phyloP scores from a whole-genome alignment of 30 jellyfish, hydroid and myxozoan species.

The Rhopilema esculentum region DNA sequence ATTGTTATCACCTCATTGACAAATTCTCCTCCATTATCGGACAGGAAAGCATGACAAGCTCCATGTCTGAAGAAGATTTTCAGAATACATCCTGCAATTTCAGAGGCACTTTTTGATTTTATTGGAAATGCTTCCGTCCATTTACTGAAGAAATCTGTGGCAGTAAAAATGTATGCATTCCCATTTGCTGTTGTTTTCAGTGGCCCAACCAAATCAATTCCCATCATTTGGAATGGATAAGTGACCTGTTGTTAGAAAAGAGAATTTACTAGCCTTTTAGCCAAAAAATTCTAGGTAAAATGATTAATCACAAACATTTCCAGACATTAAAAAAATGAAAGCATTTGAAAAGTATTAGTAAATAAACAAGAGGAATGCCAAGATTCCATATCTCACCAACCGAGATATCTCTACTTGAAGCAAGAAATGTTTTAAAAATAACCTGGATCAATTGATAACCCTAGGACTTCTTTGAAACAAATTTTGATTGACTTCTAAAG shows the following conservation, averaged over 20 bases:
- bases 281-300: not conserved
- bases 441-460: not conserved
- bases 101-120: not conserved
- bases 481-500: not conserved
- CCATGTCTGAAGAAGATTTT: conserved; percentile 1
- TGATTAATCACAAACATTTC: not conserved
- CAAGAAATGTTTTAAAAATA: not conserved
- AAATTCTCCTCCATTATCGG: conserved; percentile 16
- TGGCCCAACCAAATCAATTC: conserved; percentile 3
- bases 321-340: not conserved
- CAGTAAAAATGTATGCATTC: not conserved
- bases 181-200: not conserved
- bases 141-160: not conserved
- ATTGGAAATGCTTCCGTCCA: conserved; percentile 14
- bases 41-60: not conserved
- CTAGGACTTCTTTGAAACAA: conserved; percentile 13
- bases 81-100: not conserved
- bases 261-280: not conserved
- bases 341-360: not conserved
- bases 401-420: not conserved
- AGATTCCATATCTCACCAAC: not conserved
- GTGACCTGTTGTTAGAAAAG: conserved; percentile 4
- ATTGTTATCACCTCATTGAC: not conserved
- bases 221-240: not conserved
- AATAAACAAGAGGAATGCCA: not conserved